Evolutionary conservation across 2,888 invertebrate genomes (phyloP), one percentile per base, ranked within the genome.

Genomic region (Andrena hattorfiana): DNA sequence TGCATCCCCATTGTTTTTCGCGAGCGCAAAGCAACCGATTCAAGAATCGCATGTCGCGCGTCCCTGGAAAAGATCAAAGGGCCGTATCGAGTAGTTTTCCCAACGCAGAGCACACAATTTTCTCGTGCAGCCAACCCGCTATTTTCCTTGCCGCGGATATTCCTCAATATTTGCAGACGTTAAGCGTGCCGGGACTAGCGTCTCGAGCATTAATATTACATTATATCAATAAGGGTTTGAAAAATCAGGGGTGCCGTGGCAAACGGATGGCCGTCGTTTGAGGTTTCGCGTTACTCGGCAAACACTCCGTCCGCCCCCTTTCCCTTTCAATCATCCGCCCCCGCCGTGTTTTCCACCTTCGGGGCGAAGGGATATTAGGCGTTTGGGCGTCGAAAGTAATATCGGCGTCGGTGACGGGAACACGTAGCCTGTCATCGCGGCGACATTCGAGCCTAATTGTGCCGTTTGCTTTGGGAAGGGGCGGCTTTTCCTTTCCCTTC

Each of bases 231-330:
- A 89, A 89, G 86, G 89, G 85, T 85, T 87, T 89, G 89, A 89
- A 89, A 89, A 89, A 89, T 89, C 86, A 85, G 86, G 86, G 88
- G 89, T 87, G 91, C 89, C 85, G 88, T 66, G 85, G 90, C 89
- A 91, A 91, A 90, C 91, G 89, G 87, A 84, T 84, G 81, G 86
- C 79, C 81, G 85, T 84, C 85, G 86, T 90, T 79, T 84, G 88
- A 91, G 91, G 91, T 91, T 92, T 93, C 92, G 92, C 90, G 91
- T 93, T 94, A 91, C 94, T 92, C 87, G 89, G 93, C 93, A 93
- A 94, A 93, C 91, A 93, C 88, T 85, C 78, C 71, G 81, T 66
- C 84, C 35, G 77, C 89, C 86, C 73, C 89, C 86, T 68, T 70
- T 76, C 85, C 84, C 82, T 82, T 86, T 87, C 85, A 84, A 85